These are phyloP conservation scores for Acropternis orthonyx DNA, from an alignment of 2,797 vertebrate genomes.

Conservation along the genomic window DNA sequence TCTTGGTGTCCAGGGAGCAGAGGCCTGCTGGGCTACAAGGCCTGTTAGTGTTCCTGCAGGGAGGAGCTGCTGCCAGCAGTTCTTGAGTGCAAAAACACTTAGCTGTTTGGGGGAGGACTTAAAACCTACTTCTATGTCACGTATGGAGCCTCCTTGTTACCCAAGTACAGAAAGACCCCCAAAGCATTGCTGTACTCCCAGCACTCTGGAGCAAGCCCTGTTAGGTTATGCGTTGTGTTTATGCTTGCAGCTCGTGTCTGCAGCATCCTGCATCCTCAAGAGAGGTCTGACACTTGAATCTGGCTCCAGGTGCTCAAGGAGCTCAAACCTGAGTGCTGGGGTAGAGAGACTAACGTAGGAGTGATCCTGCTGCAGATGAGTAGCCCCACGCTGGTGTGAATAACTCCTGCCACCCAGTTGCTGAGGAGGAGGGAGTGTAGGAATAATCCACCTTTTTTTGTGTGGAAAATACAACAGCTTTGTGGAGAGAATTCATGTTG, in stretches of 20 bases:
- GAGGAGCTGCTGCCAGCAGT: slow-evolving; percentile 6
- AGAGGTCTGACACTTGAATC: not conserved
- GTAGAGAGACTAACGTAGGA: not conserved
- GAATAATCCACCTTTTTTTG: not conserved
- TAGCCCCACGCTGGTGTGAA: accelerated
- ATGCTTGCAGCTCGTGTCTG: not conserved
- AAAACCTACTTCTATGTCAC: not conserved
- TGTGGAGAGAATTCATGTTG: not conserved
- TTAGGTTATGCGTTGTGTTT: not conserved
- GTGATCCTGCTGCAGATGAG: not conserved
- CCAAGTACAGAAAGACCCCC: not conserved
- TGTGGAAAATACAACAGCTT: not conserved
- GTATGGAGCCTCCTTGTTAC: not conserved
- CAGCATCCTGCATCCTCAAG: not conserved
- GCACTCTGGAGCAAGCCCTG: not conserved
- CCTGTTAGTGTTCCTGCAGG: not conserved
- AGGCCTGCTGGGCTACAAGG: not conserved
- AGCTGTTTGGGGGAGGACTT: not conserved
- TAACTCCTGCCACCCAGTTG: not conserved
- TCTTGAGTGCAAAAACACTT: not conserved
- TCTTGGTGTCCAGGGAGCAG: not conserved
- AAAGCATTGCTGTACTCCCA: not conserved
- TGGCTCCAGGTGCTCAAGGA: not conserved
- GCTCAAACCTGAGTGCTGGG: not conserved
- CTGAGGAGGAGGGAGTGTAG: not conserved